A percentile compares a stretch with the other conserved stretches of the same genome.
Conservation (phyloP, 2,888 invertebrate genomes). For the Drosophila hawaiiensis region DNA sequence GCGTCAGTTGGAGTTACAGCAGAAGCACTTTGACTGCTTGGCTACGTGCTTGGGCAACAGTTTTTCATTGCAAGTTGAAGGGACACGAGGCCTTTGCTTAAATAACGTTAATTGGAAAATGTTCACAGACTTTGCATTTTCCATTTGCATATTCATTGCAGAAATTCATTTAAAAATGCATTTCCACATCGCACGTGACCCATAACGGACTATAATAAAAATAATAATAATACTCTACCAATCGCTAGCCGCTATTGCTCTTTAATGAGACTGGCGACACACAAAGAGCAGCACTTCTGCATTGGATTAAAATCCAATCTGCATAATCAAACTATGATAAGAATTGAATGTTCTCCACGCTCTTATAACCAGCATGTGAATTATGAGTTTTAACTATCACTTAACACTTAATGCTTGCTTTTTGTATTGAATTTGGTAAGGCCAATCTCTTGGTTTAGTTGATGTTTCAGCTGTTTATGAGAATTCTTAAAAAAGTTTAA, state of each 20-base stretch:
- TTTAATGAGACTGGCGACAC: neutral
- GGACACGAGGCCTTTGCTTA: slow-evolving; percentile 54
- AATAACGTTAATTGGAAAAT: slow-evolving; percentile 75
- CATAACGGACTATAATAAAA: neutral
- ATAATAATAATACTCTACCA: slow-evolving; percentile 12
- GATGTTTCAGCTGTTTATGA: neutral
- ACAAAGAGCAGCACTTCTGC: neutral
- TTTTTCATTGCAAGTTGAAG: slow-evolving; percentile 67
- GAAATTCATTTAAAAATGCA: slow-evolving; percentile 26
- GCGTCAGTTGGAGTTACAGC: neutral
- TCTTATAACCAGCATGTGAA: neutral
- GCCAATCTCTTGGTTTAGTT: neutral
- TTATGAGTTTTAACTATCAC: neutral
- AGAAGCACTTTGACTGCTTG: slow-evolving; percentile 22
- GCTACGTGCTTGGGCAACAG: slow-evolving; percentile 45
- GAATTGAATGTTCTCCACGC: too few species aligned
- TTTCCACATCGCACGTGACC: slow-evolving; percentile 37
- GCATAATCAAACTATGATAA: neutral
- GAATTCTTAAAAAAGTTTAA: neutral
- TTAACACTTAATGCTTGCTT: neutral
- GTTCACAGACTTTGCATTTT: slow-evolving; percentile 53
- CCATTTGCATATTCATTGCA: slow-evolving; percentile 25
- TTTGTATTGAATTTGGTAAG: neutral
- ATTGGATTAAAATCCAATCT: neutral
- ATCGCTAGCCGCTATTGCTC: neutral